Conservation (phyloP, 2,888 invertebrate species). For the Anarsia innoxiella region DNA sequence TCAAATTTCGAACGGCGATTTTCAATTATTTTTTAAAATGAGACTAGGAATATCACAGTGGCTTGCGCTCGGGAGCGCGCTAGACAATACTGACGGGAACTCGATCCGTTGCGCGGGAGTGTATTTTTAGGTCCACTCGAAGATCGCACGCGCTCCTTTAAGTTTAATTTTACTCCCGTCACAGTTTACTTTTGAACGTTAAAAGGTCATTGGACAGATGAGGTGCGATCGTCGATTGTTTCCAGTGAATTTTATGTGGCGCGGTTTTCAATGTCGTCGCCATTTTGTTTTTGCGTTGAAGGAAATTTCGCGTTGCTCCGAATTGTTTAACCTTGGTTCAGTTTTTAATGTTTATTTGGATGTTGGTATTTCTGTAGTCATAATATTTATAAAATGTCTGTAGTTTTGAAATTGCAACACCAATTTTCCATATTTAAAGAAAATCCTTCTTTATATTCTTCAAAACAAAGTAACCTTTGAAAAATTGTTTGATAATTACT, state of each 20-base stretch:
- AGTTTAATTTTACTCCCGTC: conserved; percentile 55
- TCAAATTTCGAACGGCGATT: conserved; percentile 14
- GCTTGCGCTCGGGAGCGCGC: conserved; percentile 36
- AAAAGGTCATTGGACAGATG: conserved; percentile 71
- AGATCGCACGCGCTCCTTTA: conserved; percentile 38
- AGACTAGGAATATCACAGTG: conserved; percentile 66
- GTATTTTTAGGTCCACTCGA: conserved; percentile 54
- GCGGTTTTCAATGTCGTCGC: conserved; percentile 12
- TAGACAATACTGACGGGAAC: conserved; percentile 57
- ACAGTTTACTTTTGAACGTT: conserved; percentile 60
- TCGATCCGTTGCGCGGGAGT: conserved; percentile 54
- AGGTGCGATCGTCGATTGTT: conserved; percentile 35
- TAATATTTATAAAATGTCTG: no score
- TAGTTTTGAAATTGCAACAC: no score
- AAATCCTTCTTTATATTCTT: no score
- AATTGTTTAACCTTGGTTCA: no score
- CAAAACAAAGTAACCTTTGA: no score
- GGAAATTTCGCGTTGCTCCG: not conserved
- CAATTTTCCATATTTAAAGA: no score
- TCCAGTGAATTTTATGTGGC: conserved; percentile 18
- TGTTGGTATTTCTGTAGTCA: no score
- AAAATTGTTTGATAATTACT: no score
- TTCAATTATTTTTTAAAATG: conserved; percentile 23
- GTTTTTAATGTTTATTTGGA: no score
- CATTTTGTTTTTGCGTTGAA: conserved; percentile 8